Evolutionary conservation across 1,140 invertebrate species (phyloP).

Genomic region (Mamestra configurata): DNA sequence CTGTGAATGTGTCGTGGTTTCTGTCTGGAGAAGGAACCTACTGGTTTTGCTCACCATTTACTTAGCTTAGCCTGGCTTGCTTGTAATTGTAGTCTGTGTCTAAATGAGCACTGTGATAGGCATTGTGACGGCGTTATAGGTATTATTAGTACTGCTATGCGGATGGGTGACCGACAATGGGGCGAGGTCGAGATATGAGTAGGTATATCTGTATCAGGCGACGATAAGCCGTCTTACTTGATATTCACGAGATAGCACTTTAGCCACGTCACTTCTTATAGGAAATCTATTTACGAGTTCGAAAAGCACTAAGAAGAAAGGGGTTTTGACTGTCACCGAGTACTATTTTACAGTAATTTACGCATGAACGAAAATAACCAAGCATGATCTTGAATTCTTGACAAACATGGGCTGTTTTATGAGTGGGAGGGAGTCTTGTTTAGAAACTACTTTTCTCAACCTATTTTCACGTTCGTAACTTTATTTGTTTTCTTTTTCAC

Average conservation of each 20-base stretch:
- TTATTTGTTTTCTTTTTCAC: neutral
- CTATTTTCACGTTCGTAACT: constrained; percentile 1
- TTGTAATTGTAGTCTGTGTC: no score
- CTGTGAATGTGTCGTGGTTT: no score
- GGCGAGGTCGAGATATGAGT: constrained; percentile 13
- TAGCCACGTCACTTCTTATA: neutral
- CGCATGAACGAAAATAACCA: constrained; percentile 26
- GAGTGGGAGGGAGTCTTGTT: constrained; percentile 28
- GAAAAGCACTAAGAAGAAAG: neutral
- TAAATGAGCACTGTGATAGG: no score
- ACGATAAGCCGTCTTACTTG: constrained; percentile 16
- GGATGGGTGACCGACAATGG: constrained; percentile 17
- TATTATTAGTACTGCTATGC: neutral
- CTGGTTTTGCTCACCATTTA: no score
- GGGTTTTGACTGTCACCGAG: neutral
- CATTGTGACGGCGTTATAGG: no score
- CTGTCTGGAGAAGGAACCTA: no score
- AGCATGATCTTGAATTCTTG: constrained; percentile 38
- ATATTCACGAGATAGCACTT: constrained; percentile 10
- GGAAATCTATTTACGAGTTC: neutral
- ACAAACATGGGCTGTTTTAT: constrained; percentile 20
- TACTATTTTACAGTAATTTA: constrained; percentile 22
- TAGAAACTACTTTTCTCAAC: constrained; percentile 25
- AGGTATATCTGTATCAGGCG: neutral
- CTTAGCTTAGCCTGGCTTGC: no score